Evolutionary conservation across 2,888 invertebrate species (phyloP), one percentile per base, ranked within the genome.

Genomic region (Anthoptus insignis): DNA sequence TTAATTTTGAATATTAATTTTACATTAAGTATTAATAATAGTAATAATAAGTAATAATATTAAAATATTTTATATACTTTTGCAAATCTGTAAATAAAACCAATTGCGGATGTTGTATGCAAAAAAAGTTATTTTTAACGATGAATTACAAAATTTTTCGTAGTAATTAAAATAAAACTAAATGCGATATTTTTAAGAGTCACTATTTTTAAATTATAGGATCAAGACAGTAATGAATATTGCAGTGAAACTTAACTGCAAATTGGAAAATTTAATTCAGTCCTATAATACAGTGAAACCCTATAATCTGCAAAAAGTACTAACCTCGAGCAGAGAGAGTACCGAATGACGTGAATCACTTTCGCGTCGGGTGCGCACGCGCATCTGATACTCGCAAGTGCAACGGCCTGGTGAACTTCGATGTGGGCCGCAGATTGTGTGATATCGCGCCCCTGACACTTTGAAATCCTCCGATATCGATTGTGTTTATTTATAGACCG

Each of bases 331-430:
- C 54, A 57, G 72, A 66, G 69, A 76, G 71, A 70, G 74, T 72
- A 61, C 34, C 16, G 45, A 22, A 50, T 59, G 66, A 82, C 83
- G 84, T 76, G 78, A 88, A 88, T 89, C 90, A 91, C 89, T 91
- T 90, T 90, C 89, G 82, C 86, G 77, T 71, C 76, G 77, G 39
- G 42, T 75, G 83, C 87, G 82, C 82, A 68, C 66, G 81, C 84
- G 86, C 86, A 80, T 75, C 76, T 74, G 80, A 80, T 80, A 82
- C 81, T 80, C 82, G 82, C 83, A 49, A 89, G 91, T 89, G 89
- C 92, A 91, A 88, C 80, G 91, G 81, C 90, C 91, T 76, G 84
- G 72, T 91, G 91, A 91, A 91, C 91, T 91, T 91, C 88, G 83
- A 81, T 88, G 81, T 86, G 82, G 83, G 82, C 81, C 84, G 69